Base-by-base conservation (phyloP, 2,888 invertebrate genomes). In the Morpho helenor region DNA sequence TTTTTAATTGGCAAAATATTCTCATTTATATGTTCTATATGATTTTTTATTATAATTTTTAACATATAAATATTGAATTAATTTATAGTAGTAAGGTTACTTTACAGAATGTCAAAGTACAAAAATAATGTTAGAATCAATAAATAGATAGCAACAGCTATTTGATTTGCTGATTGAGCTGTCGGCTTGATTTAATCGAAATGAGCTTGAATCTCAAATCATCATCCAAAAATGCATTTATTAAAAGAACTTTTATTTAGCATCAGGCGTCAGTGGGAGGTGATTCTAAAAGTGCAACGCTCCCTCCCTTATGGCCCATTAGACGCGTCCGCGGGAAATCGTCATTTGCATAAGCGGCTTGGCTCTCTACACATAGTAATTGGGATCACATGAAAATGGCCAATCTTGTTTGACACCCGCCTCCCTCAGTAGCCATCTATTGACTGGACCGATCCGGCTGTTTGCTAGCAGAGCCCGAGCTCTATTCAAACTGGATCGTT, bases 331-430 rank as follows among this genome's bases (percentile, higher is more conserved):
- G 84, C 87, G 84, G 81, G 81, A 82, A 84, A 82, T 83, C 84
- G 81, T 82, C 84, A 89, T 90, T 89, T 90, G 88, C 89, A 90
- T 90, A 90, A 90, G 85, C 89, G 88, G 88, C 87, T 88, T 84
- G 82, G 80, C 78, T 82, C 84, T 82, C 83, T 81, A 82, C 86
- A 84, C 86, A 81, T 81, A 80, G 87, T 89, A 88, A 87, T 89
- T 88, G 87, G 84, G 84, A 87, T 86, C 87, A 84, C 84, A 80
- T 79, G 79, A 68, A 69, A 74, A 72, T 71, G 76, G 72, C 89
- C 83, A 81, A 66, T 73, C 63, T 79, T 70, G 64, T 63, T 66
- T 73, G 86, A 75, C 65, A 79, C 72, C 63, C 69, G 71, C 67
- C 69, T 59, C 65, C 66, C 66, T 62, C 60, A 63, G 63, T 48